These are phyloP conservation scores for Yponomeuta malinellus DNA, from an alignment of 2,888 invertebrate genomes.

Conservation along the genomic window DNA sequence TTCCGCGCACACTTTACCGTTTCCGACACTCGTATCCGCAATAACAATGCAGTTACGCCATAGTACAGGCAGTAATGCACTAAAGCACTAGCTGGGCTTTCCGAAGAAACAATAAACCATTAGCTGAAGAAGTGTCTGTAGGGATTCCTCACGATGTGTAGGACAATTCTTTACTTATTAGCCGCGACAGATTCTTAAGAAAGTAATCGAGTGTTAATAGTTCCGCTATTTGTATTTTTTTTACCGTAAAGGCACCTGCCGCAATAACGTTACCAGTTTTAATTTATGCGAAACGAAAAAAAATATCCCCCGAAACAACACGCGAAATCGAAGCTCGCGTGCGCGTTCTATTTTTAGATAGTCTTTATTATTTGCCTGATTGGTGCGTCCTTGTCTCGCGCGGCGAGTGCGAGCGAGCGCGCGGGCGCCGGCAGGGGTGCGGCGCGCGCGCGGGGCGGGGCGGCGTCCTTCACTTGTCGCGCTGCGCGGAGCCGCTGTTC, in stretches of 20 bases:
- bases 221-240: no score
- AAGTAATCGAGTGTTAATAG: no score
- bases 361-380: constrained; percentile 42
- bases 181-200: no score
- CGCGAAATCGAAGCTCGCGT: constrained; percentile 39
- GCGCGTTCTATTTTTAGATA: constrained; percentile 57
- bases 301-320: not conserved
- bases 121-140: no score
- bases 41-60: not conserved
- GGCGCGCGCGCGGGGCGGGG: constrained; percentile 23
- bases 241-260: no score
- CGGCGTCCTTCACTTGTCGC: constrained; percentile 65
- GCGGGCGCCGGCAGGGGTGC: constrained; percentile 24
- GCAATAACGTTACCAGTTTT: not conserved
- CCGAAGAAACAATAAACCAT: no score
- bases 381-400: constrained; percentile 33
- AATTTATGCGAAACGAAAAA: constrained; percentile 5
- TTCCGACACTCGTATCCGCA: not conserved
- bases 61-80: no score
- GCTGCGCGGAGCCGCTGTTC: constrained; percentile 42
- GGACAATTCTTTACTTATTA: no score
- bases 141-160: no score
- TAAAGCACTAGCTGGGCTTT: no score
- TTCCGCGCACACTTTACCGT: not conserved
- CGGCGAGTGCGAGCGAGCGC: constrained; percentile 33